These are phyloP conservation scores for Sepiola atlantica DNA, from an alignment of 2,888 invertebrate genomes.

Conservation along the genomic window DNA sequence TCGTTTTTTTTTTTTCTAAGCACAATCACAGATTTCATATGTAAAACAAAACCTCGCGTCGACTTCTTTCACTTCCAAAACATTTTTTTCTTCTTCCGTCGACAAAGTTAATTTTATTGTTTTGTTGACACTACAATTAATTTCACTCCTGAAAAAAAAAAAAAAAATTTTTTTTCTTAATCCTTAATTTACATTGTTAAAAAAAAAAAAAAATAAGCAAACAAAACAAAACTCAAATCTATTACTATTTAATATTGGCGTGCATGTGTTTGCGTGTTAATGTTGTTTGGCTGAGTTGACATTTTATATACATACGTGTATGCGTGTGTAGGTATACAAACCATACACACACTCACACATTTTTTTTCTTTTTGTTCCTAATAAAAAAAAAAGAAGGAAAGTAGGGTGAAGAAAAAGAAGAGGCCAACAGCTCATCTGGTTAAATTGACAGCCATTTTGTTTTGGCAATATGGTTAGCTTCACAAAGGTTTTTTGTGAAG, in stretches of 20 bases:
- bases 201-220: not conserved
- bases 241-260: not conserved
- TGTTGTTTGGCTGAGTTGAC: not conserved
- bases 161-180: not conserved
- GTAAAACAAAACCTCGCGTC: not conserved
- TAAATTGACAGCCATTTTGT: not conserved
- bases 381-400: too few relatives aligned
- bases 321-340: not conserved
- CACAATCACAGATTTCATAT: conserved; percentile 16
- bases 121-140: not conserved
- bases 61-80: not conserved
- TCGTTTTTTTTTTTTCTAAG: not conserved
- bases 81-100: not conserved
- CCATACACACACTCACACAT: not conserved
- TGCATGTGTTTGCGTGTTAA: not conserved
- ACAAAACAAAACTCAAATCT: not conserved
- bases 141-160: not conserved
- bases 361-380: not conserved
- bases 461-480: not conserved
- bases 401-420: not conserved
- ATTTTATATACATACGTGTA: not conserved
- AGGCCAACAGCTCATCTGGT: not conserved
- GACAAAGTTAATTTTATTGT: not conserved
- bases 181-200: not conserved
- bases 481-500: not conserved